Evolutionary conservation across 2,113 vertebrate species (phyloP), one percentile per base, ranked within the genome.

Genomic region (Carettochelys insculpta): DNA sequence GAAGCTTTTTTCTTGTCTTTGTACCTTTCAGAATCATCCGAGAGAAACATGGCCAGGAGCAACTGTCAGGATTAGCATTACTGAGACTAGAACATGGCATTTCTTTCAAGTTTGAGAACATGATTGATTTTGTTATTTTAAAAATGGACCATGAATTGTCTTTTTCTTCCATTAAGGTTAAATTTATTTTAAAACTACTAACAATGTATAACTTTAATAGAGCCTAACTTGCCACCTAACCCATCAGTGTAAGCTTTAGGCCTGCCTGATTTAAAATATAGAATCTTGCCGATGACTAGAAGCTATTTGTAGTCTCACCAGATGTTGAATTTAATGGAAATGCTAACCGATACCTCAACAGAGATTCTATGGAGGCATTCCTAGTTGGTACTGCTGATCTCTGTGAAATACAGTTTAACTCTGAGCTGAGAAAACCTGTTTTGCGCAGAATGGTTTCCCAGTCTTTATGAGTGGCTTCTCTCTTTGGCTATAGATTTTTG

Each of bases 1-100:
- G 73, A 94, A 89, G 31, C 9, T 68, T 38, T 95, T 95, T 95
- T 95, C 78, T 90, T 94, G 89, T 93, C 89, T 96, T 95, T 94
- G 86, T 97, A 95, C 82, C 84, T 94, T 95, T 96, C 90, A 96
- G 92, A 97, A 96, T 96, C 96, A 94, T 95, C 81, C 89, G 84
- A 95, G 86, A 95, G 86, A 77, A 94, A 80, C 82, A 85, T 90
- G 94, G 83, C 95, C 90, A 95, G 90, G 53, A 97, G 95, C 95
- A 91, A 95, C 87, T 95, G 89, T 81, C 95, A 96, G 93, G 94
- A 96, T 96, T 94, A 95, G 76, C 82, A 85, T 91, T 94, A 94
- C 85, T 85, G 93, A 92, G 92, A 65, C 53, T 10, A 90, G 87
- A 95, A 96, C 93, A 86, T 82, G 78, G 5, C 80, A 94, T 85